Base-by-base conservation (phyloP, 2,797 vertebrate genomes). In the Emydoidea blandingii region DNA sequence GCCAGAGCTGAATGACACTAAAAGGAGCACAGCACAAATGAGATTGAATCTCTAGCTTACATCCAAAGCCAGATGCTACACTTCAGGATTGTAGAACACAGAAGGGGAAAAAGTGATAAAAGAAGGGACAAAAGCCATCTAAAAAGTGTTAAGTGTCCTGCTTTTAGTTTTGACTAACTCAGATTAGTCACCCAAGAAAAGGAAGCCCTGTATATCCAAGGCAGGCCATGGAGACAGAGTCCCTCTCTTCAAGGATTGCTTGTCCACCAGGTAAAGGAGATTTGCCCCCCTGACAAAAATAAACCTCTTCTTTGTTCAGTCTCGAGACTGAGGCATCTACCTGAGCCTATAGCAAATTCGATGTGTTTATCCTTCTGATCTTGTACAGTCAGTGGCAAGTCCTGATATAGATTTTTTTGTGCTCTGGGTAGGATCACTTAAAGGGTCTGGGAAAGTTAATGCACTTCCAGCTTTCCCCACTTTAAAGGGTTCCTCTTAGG, bases 1-100 rank as follows among this genome's bases (percentile, higher is more conserved):
- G 82, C 88, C 79, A 85, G 90, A 96, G 93, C 83, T 95, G 81
- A 85, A 79, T 94, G 37, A 91, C 56, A 79, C 44, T 88, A 94
- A 92, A 86, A 94, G 44, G 41, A 85, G 88, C 56, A 86, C 91
- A 95, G 81, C 87, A 93, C 87, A 85, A 94, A 52, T 91, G 84
- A 95, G 94, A 95, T 1, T 92, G 72, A 74, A 91, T 78, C 89
- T 80, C 15, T 87, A 91, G 90, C 85, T 92, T 94, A 65, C 29
- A 62, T 76, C 81, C 89, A 80, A 86, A 95, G 79, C 74, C 91
- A 96, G 91, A 84, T 92, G 86, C 90, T 94, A 83, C 90, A 89
- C 68, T 91, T 2, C 59, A 85, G 84, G 47, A 34, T 9, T 29
- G 49, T 12, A 95, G 52, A 94, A 76, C 50, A 88, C 21, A 57